Percentiles rank a stretch among this genome's conserved stretches.
Conservation (phyloP, 2,797 vertebrate species). For the Microctenopoma lineatum region DNA sequence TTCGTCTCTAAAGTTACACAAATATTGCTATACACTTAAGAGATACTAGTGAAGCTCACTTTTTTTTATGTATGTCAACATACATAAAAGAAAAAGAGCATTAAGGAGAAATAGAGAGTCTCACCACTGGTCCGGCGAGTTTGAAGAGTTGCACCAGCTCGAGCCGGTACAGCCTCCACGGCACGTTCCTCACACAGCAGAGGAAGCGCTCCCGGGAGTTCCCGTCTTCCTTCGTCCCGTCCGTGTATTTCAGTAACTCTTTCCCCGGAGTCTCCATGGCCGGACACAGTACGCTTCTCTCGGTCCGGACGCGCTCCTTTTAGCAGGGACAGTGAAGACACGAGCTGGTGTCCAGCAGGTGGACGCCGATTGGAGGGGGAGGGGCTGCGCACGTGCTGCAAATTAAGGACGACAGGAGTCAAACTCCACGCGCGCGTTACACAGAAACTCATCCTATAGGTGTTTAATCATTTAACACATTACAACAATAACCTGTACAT, state of each 20-base stretch:
- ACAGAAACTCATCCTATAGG: too few species aligned
- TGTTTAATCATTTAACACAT: too few species aligned
- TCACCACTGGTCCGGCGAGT: constrained; percentile 83
- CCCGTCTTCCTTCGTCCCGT: background rate
- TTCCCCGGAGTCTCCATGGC: constrained; percentile 31
- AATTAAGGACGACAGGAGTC: background rate
- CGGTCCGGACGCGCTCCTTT: fast-evolving
- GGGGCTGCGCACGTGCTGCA: background rate
- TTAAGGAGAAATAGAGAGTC: background rate
- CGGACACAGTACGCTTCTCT: fast-evolving
- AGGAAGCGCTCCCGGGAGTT: background rate
- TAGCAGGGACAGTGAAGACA: too few species aligned
- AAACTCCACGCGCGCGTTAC: too few species aligned
- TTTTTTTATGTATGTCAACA: too few species aligned
- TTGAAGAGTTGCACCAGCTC: constrained; percentile 73
- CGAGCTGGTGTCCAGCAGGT: fast-evolving
- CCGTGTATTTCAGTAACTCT: background rate
- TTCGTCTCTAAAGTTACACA: too few species aligned
- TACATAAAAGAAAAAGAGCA: too few species aligned
- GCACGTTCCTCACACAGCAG: constrained; percentile 50
- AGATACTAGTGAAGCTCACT: too few species aligned
- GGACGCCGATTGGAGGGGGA: background rate
- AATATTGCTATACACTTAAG: too few species aligned
- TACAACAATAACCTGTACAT: too few species aligned
- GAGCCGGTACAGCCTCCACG: constrained; percentile 44